Base-by-base conservation (phyloP, 2,888 invertebrate genomes). In the Calameuta pallipes region DNA sequence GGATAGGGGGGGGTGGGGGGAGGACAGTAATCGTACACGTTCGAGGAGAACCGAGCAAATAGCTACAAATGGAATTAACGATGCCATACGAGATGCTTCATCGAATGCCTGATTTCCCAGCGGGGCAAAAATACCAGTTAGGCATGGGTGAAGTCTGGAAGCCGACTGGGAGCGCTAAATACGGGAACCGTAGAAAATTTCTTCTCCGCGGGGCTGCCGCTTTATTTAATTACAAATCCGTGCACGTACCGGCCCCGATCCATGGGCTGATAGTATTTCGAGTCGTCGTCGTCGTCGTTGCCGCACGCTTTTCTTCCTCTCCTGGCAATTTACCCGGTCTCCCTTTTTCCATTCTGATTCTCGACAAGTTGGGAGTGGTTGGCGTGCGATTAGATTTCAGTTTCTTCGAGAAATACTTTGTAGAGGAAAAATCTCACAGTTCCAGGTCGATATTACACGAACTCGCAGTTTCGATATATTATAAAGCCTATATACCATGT, bases 81-180 rank as follows among this genome's bases (percentile, higher is more conserved):
- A 82, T 81, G 83, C 82, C 76, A 82, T 82, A 83, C 81, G 81
- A 83, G 84, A 83, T 84, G 81, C 82, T 85, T 86, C 84, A 85
- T 87, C 85, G 88, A 88, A 88, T 85, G 80, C 80, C 81, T 88
- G 89, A 89, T 89, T 89, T 89, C 88, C 88, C 89, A 83, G 75
- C 78, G 88, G 88, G 79, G 78, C 81, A 81, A 83, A 84, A 89
- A 87, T 87, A 84, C 84, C 85, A 85, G 88, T 88, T 87, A 86
- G 83, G 80, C 80, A 76, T 75, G 80, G 71, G 23, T 56, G 23
- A 56, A 15, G 56, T 56, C 56, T 23, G 23, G 23, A 56, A 56
- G 56, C 56, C 56, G 56, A 56, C 56, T 56, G 56, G 23, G 56
- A 56, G 9, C 41, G 70, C 68, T 80, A 82, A 82, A 85, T 82